Evolutionary conservation across 1,140 invertebrate genomes (phyloP), one percentile per base, ranked within the genome.

Genomic region (Trachymyrmex cornetzi): DNA sequence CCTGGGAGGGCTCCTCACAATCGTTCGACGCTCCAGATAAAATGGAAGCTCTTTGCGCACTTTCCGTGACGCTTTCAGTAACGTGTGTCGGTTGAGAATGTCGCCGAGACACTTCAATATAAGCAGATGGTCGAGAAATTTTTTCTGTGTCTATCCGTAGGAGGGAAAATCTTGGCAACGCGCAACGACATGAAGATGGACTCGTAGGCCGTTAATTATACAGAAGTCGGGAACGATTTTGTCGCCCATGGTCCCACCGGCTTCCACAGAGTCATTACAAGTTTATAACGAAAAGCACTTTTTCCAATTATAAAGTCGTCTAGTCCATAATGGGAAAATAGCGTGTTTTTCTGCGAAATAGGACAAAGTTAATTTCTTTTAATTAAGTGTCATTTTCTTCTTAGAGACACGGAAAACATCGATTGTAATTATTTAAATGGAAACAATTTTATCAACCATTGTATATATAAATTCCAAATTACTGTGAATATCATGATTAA

Each of bases 21-120:
- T 71, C 86, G 81, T 88, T 79, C 69, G 80, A 74, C 38, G 69
- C 80, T 82, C 38, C 38, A 63, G 85, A 87, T 85, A 85, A 80
- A 85, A 80, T 57, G 80, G 84, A 90, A 90, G 75, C 86, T 88
- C 88, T 90, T 80, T 64, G 59, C 80, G 63, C 88, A 77, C 80
- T 90, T 89, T 82, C 81, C 80, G 63, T 53, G 71, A 71, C 64
- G 67, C 72, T 89, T 63, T 74, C 50, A 66, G 59, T 30, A 88
- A 53, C 77, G 82, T 16, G 55, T 77, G 63, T 77, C 59, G 71
- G 64, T 48, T 57, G 50, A 69, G 48, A 74, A 67, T 55, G 19
- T 66, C 55, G 55, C 4, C 57, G 30, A 50, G 69, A 82, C 80
- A 24, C 34, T 74, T 67, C 24, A 24, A 84, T 34, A 84, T 84